Evolutionary conservation across 2,797 vertebrate species (phyloP).

Genomic region (Pipistrellus kuhlii): DNA sequence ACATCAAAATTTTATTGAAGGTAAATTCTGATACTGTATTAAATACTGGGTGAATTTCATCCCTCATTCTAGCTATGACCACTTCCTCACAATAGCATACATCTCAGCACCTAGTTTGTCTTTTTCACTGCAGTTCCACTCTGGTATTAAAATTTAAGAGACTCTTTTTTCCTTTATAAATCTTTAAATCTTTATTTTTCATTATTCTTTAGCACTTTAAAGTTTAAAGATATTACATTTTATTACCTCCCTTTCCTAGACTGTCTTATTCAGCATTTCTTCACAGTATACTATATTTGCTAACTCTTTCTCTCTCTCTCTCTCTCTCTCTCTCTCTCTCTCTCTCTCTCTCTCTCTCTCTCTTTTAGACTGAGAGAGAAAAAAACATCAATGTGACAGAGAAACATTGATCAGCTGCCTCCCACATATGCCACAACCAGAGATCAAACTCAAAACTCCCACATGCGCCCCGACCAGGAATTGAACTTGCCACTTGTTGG

Average conservation of each 20-base stretch:
- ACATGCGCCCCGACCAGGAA: not conserved
- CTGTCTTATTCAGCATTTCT: slow-evolving; percentile 38
- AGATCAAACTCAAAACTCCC: not conserved
- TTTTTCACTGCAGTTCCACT: slow-evolving; percentile 61
- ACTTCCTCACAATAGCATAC: not conserved
- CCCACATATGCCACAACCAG: not conserved
- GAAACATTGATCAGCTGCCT: not conserved
- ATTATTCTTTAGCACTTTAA: slow-evolving; percentile 32
- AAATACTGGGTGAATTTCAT: not conserved
- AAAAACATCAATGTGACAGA: not conserved
- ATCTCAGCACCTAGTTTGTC: slow-evolving; percentile 62
- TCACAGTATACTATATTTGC: not conserved
- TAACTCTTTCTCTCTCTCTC: not conserved
- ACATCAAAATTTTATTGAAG: not conserved
- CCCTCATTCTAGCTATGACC: not conserved
- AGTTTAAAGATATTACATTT: slow-evolving; percentile 45
- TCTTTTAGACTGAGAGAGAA: not conserved
- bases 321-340: not conserved
- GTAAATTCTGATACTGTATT: not conserved
- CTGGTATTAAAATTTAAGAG: slow-evolving; percentile 76
- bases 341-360: no score
- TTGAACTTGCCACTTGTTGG: not conserved
- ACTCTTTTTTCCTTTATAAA: not conserved
- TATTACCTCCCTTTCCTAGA: not conserved
- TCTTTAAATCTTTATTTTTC: slow-evolving; percentile 73